Evolutionary conservation across 1,140 invertebrate species (phyloP).

Genomic region (Halesus radiatus): DNA sequence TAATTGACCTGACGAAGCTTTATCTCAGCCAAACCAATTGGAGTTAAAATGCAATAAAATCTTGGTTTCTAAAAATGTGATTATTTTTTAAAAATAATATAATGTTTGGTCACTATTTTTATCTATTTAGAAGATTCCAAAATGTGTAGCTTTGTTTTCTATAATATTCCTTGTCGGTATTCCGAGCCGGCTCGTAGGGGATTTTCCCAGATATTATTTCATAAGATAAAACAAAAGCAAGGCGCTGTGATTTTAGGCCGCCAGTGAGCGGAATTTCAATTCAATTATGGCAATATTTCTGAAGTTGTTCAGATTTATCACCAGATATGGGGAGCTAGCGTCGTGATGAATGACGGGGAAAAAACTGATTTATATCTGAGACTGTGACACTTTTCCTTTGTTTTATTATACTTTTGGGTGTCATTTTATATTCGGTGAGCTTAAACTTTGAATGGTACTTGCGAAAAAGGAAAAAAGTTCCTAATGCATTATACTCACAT

Average conservation of each 20-base stretch:
- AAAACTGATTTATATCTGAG: conserved; percentile 31
- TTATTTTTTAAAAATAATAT: too few species aligned
- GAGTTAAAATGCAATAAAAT: too few species aligned
- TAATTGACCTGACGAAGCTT: too few species aligned
- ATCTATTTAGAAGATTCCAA: too few species aligned
- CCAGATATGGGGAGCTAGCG: background rate
- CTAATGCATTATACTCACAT: too few species aligned
- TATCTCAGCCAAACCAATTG: too few species aligned
- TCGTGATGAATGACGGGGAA: conserved; percentile 16
- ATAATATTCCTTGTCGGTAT: too few species aligned
- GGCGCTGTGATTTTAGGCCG: background rate
- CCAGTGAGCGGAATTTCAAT: conserved; percentile 12
- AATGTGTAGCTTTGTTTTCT: too few species aligned
- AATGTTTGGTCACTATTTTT: too few species aligned
- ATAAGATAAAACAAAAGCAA: background rate
- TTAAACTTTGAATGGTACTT: background rate
- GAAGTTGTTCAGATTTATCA: conserved; percentile 17
- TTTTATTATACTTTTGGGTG: conserved; percentile 30
- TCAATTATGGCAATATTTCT: conserved; percentile 25
- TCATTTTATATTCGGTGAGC: conserved; percentile 19
- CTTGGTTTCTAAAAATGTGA: too few species aligned
- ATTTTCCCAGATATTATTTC: background rate
- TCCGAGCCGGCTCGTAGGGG: too few species aligned
- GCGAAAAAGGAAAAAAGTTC: too few species aligned
- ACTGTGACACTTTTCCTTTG: conserved; percentile 29